Conservation (phyloP, 2,797 vertebrate genomes). For the Percopsis omiscomaycus region DNA sequence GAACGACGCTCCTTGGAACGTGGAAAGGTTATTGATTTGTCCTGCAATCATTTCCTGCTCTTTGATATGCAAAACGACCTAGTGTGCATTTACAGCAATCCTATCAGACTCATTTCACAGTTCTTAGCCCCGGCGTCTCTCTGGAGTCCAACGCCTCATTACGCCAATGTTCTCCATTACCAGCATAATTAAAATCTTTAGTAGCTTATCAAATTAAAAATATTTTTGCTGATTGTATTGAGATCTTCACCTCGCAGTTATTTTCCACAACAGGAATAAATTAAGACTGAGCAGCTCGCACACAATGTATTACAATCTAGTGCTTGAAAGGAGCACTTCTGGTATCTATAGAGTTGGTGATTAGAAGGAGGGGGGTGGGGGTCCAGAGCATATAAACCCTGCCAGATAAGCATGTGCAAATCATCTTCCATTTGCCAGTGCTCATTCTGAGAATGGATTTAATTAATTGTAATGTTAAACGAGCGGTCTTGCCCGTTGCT, state of each 20-base stretch:
- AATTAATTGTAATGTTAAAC: conserved; percentile 81
- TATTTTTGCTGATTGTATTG: conserved; percentile 99
- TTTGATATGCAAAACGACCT: conserved; percentile 99
- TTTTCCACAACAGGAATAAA: conserved; percentile 99
- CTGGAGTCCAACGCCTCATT: conserved; percentile 98
- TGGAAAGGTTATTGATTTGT: conserved; percentile 99
- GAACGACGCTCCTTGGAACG: conserved; percentile 75
- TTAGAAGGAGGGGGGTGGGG: conserved; percentile 58
- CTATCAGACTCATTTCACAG: conserved; percentile 99
- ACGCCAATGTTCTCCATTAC: conserved; percentile 99
- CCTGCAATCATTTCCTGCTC: conserved; percentile 99
- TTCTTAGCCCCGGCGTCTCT: conserved; percentile 97
- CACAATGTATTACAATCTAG: conserved; percentile 73
- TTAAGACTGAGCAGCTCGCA: conserved; percentile 90
- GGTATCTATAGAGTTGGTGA: conserved; percentile 75
- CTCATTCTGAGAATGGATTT: conserved; percentile 78
- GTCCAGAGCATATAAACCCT: conserved; percentile 62
- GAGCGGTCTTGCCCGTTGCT: conserved; percentile 64
- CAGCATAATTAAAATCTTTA: conserved; percentile 99
- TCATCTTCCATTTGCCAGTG: conserved; percentile 75
- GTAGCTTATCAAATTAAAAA: conserved; percentile 99
- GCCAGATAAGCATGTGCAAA: conserved; percentile 79
- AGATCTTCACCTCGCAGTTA: conserved; percentile 99
- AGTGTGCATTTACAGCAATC: conserved; percentile 98
- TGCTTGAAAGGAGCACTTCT: conserved; percentile 78